Evolutionary conservation across 1,140 invertebrate genomes (phyloP), one percentile per base, ranked within the genome.

Genomic region (Oreohelix idahoensis): DNA sequence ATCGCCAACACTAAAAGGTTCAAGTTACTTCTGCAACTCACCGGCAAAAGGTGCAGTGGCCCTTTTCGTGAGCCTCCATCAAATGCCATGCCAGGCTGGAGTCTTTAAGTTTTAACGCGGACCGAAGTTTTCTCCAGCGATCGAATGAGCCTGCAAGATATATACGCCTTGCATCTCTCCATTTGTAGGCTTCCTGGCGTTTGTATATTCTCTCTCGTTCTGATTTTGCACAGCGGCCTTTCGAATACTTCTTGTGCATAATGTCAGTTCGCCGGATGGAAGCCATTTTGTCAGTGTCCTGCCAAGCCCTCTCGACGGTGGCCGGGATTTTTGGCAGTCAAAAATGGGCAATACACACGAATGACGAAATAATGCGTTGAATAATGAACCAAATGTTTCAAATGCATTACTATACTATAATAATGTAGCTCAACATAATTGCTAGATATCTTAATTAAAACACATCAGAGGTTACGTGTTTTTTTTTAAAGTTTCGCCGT

Each of bases 31-130:
- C 66, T 45, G 32, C 26, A 63, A 81, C 79, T 81, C 82, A 86
- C 86, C 82, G 79, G 79, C 86, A 85, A 23, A 79, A 70, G 51
- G 78, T 70, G 81, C 86, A 86, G 32, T 39, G 66, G 29, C 84
- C 75, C 80, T 83, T 85, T 70, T 81, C 86, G 82, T 86, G 86
- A 84, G 86, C 84, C 82, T 86, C 86, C 84, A 86, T 83, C 84
- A 86, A 86, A 85, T 86, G 86, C 86, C 86, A 86, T 75, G 86
- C 86, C 70, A 86, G 80, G 79, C 84, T 85, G 39, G 81, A 86
- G 79, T 86, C 86, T 85, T 86, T 86, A 38, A 86, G 58, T 77
- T 84, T 80, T 58, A 86, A 73, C 70, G 78, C 35, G 35, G 80
- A 77, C 45, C 82, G 69, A 17, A 86, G 82, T 79, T 83, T 83